Base-by-base conservation (phyloP, 2,888 invertebrate genomes). In the Leptura quadrifasciata region DNA sequence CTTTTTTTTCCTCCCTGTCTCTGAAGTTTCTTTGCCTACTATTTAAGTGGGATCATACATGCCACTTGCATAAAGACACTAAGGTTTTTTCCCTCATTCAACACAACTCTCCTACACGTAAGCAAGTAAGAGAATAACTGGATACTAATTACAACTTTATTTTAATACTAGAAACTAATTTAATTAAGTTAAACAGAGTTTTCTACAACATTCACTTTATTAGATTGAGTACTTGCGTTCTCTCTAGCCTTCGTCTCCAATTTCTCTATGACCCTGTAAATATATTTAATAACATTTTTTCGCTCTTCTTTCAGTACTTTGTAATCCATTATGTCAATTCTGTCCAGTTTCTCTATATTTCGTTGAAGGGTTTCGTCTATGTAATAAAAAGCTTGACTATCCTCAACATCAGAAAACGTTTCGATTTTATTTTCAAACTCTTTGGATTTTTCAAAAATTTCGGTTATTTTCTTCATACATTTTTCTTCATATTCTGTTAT, bases 331-430 rank as follows among this genome's bases (percentile, higher is more conserved):
- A 76, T 57, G 15, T 79, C 79, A 1, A 79, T 75, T n/a, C 69
- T 74, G 24, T 80, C 80, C 52, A 80, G 54, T 39, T 74, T 75
- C 9, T 78, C 71, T 10, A 71, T 79, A 20, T 78, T 74, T 47
- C 79, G 70, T 8, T 78, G 39, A 27, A 80, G 75, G 20, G 72
- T 75, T 54, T 80, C 80, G n/a, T 80, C 80, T 2, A 71, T 65
- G 47, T 61, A 68, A n/a, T 61, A 67, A n/a, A 72, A 79, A 18
- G 75, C 21, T 39, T 47, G 52, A n/a, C 72, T 70, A 24, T 69
- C 18, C 0, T 58, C 60, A 20, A 61, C 65, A 47, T 74, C 69
- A 5, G 47, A 21, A 3, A 74, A 63, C 4, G 60, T 17, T 3
- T 47, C 31, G 27, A 75, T 75, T 47, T 67, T 64, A 2, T 17